These are phyloP conservation scores for Mola mola DNA, from an alignment of 2,113 vertebrate species.

Conservation along the genomic window DNA sequence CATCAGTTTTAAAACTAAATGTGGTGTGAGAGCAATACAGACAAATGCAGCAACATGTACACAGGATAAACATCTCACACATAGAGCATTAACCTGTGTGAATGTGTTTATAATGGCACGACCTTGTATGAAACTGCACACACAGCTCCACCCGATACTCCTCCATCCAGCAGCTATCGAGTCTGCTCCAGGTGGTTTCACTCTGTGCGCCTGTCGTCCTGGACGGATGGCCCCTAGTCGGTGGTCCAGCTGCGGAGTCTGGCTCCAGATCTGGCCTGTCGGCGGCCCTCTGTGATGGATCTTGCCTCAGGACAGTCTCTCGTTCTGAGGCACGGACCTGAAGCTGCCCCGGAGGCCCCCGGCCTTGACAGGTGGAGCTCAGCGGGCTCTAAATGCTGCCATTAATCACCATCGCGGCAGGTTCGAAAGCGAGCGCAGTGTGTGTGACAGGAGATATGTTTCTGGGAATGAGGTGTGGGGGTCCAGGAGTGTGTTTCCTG, in stretches of 20 bases:
- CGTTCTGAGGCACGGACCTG: conserved; percentile 53
- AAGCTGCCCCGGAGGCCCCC: conserved; percentile 48
- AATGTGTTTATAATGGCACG: background rate
- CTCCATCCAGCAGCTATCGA: conserved; percentile 40
- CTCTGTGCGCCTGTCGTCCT: conserved; percentile 53
- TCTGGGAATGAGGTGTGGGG: conserved; percentile 68
- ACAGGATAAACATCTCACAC: background rate
- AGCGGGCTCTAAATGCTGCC: conserved; percentile 72
- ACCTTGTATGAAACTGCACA: background rate
- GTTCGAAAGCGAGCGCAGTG: conserved; percentile 47
- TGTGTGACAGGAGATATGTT: conserved; percentile 72
- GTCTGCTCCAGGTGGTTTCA: conserved; percentile 48
- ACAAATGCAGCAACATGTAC: too few species aligned
- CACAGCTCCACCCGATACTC: too few species aligned
- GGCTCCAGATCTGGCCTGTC: conserved; percentile 52
- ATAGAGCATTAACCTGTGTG: background rate
- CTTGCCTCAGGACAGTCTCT: conserved; percentile 50
- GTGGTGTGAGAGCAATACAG: too few species aligned
- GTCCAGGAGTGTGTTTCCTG: conserved; percentile 33
- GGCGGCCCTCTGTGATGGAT: conserved; percentile 55
- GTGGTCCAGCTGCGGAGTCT: conserved; percentile 62
- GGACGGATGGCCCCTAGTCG: conserved; percentile 56
- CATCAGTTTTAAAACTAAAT: too few species aligned
- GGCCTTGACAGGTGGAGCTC: conserved; percentile 75
- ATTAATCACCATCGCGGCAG: conserved; percentile 74